A percentile compares a stretch with the other conserved stretches of the same genome.
Evolutionary conservation across 2,797 vertebrate species (phyloP).

Genomic region (Botia almorhae): DNA sequence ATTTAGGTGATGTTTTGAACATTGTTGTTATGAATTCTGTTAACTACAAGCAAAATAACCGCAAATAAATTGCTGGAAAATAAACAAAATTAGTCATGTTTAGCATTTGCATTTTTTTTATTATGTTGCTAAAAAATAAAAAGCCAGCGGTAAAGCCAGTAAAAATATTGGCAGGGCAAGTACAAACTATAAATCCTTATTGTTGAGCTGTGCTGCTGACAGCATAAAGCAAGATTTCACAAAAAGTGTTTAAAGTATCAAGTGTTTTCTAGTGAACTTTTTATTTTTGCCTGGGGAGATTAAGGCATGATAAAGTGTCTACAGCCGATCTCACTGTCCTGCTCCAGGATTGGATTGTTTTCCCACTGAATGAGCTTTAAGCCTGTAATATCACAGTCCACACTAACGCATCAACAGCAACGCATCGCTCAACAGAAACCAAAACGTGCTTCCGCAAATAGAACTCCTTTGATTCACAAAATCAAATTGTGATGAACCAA

Average conservation of each 20-base stretch:
- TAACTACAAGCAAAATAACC: no score
- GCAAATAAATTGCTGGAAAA: no score
- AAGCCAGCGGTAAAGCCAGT: background rate
- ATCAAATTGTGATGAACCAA: conserved; percentile 9
- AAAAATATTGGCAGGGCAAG: background rate
- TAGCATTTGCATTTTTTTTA: background rate
- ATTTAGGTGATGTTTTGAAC: background rate
- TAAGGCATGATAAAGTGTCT: conserved; percentile 20
- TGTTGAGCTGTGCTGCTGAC: background rate
- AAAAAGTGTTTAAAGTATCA: conserved; percentile 9
- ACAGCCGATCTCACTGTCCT: background rate
- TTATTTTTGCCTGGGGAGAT: conserved; percentile 7
- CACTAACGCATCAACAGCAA: conserved; percentile 7
- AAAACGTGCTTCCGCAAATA: conserved; percentile 11
- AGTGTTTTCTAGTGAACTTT: conserved; percentile 22
- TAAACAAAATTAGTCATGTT: no score
- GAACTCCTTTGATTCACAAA: conserved; percentile 30
- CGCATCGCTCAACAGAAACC: conserved; percentile 33
- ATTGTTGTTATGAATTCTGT: background rate
- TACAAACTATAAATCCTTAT: background rate
- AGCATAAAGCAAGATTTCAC: background rate
- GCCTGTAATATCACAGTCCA: background rate
- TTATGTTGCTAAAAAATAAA: background rate
- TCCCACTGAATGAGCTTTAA: background rate
- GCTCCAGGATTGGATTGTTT: background rate